These are phyloP conservation scores for Uropetala carovei DNA, from an alignment of 2,888 invertebrate genomes.

Conservation along the genomic window DNA sequence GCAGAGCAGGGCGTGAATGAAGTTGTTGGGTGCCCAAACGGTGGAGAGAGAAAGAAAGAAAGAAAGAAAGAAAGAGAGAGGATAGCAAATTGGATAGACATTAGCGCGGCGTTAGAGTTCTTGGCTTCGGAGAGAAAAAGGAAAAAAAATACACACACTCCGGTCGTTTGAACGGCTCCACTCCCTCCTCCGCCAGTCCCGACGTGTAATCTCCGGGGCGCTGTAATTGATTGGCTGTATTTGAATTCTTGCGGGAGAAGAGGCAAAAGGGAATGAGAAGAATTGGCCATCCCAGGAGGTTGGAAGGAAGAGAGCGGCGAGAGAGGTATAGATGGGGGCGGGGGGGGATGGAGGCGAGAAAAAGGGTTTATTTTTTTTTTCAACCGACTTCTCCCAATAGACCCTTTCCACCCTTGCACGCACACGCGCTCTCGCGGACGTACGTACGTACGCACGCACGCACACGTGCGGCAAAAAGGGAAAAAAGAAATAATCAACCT, in stretches of 20 bases:
- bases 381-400: constrained; percentile 23
- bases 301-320: not conserved
- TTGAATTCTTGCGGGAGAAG: constrained; percentile 17
- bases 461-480: no score
- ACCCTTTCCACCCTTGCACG: not conserved
- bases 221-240: constrained; percentile 41
- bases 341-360: not conserved
- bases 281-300: not conserved
- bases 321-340: not conserved
- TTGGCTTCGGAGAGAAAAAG: not conserved
- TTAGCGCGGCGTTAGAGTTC: not conserved
- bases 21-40: no score
- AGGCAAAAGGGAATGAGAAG: not conserved
- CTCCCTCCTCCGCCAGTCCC: not conserved
- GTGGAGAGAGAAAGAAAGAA: no score
- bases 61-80: no score
- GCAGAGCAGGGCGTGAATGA: no score
- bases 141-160: not conserved
- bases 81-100: not conserved
- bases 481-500: constrained; percentile 44
- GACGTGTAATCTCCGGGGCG: constrained; percentile 31
- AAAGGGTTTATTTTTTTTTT: constrained; percentile 37
- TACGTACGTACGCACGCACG: no score
- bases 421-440: not conserved
- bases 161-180: not conserved